Evolutionary conservation across 2,888 invertebrate species (phyloP), one percentile per base, ranked within the genome.

Genomic region (Orthonevra nobilis): DNA sequence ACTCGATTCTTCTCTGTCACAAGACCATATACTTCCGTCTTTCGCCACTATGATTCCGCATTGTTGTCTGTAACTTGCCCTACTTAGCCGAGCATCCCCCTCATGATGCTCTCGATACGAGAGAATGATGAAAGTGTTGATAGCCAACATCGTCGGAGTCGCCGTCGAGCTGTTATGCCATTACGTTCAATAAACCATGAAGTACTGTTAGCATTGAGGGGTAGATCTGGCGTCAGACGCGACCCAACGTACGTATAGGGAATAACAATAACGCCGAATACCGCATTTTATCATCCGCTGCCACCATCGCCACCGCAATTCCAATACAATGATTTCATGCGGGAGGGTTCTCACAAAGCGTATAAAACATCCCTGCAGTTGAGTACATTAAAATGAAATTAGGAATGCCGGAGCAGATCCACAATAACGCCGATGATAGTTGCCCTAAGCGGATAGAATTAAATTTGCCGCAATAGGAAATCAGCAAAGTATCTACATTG

Each of bases 151-250:
- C n/a, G 19, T 32, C 28, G 26, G 6, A 7, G 44, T 38, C 26
- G 36, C 26, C 15, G 48, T 50, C 7, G 36, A 12, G 12, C 30
- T 58, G 42, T 12, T 23, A 61, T 32, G 68, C 38, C 44, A 68
- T 68, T 74, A 60, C 52, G 46, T 60, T 54, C 52, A 68, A 68
- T 61, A 68, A 68, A 46, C 44, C 68, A 52, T 60, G 73, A 73
- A 73, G 40, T 15, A 56, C 30, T 12, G 40, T n/a, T 3, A 2
- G 19, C 10, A 30, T 0, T n/a, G 9, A 5, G 30, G 12, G 20
- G 17, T n/a, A n/a, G n/a, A n/a, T n/a, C n/a, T n/a, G n/a, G n/a
- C 7, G 14, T 19, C 23, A 23, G n/a, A 10, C 5, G n/a, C n/a
- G n/a, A n/a, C n/a, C n/a, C n/a, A n/a, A n/a, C n/a, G 17, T 20